Percentiles rank a stretch among this genome's conserved stretches.
phyloP scores from a whole-genome alignment of 23 tunicate species.

The Diplosoma virens region DNA sequence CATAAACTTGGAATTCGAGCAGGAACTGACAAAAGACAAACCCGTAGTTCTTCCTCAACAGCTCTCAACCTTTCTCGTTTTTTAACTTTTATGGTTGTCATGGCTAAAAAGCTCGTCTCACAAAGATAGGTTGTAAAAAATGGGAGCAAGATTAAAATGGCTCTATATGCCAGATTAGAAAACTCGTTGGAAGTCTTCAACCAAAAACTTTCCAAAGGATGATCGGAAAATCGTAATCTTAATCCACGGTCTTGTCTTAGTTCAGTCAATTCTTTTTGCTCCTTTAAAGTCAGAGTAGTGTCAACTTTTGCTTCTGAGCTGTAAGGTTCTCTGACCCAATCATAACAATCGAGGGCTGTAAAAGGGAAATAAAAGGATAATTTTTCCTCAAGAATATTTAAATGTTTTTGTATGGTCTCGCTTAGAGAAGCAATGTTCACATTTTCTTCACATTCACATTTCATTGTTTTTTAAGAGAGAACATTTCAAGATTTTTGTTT shows the following conservation, averaged over 20 bases:
- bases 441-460: background rate
- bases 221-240: slow-evolving; percentile 27
- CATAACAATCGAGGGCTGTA: slow-evolving; percentile 4
- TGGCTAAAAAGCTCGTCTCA: slow-evolving; percentile 31
- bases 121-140: slow-evolving; percentile 39
- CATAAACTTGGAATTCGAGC: too few species aligned
- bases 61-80: background rate
- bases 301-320: slow-evolving; percentile 12
- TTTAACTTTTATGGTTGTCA: slow-evolving; percentile 1
- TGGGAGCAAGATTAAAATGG: slow-evolving; percentile 31
- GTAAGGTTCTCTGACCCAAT: too few species aligned
- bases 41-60: too few species aligned
- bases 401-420: background rate
- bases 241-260: slow-evolving; percentile 24
- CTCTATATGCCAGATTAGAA: slow-evolving; percentile 24
- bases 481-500: slow-evolving; percentile 9
- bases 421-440: slow-evolving; percentile 12
- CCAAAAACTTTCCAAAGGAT: slow-evolving; percentile 35
- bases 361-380: slow-evolving; percentile 4
- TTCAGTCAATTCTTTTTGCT: slow-evolving; percentile 29
- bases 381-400: background rate
- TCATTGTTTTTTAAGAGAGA: slow-evolving; percentile 7
- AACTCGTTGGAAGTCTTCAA: slow-evolving; percentile 22
- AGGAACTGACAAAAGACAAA: too few species aligned
- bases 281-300: slow-evolving; percentile 13